Conservation (phyloP, 2,888 invertebrate species). For the Cerastis rubricosa region DNA sequence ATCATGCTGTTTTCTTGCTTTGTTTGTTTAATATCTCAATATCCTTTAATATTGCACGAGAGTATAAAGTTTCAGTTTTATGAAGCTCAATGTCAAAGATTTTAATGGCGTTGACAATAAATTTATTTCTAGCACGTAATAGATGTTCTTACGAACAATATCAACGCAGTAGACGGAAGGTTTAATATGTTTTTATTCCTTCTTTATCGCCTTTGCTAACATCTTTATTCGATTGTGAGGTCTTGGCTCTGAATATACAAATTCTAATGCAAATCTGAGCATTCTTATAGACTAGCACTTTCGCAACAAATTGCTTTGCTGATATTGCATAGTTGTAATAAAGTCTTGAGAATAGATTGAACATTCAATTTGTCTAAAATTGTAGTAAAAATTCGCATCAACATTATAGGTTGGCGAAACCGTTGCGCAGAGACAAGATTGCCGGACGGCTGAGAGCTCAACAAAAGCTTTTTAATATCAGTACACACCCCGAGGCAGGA, state of each 20-base stretch:
- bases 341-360: conserved; percentile 1
- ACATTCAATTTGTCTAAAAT: conserved; percentile 28
- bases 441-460: conserved; percentile 75
- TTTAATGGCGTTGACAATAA: conserved; percentile 72
- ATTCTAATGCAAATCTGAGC: conserved; percentile 33
- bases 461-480: conserved; percentile 89
- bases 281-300: conserved; percentile 21
- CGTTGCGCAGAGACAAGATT: conserved; percentile 74
- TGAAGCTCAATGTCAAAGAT: conserved; percentile 67
- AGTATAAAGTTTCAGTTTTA: conserved; percentile 72
- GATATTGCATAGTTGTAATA: conserved; percentile 7
- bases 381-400: conserved; percentile 49
- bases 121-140: conserved; percentile 61
- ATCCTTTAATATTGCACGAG: conserved; percentile 68
- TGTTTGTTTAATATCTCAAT: conserved; percentile 70
- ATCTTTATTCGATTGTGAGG: conserved; percentile 28
- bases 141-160: conserved; percentile 51
- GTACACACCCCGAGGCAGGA: conserved; percentile 84
- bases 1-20: conserved; percentile 68
- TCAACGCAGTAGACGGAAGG: conserved; percentile 26
- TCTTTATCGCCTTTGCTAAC: conserved; percentile 36
- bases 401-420: conserved; percentile 63
- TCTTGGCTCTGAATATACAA: conserved; percentile 20
- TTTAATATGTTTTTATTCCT: conserved; percentile 50
- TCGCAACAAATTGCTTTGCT: conserved; percentile 24